Conservation (phyloP, 2,888 invertebrate genomes). For the Dimorphilus gyrociliatus region DNA sequence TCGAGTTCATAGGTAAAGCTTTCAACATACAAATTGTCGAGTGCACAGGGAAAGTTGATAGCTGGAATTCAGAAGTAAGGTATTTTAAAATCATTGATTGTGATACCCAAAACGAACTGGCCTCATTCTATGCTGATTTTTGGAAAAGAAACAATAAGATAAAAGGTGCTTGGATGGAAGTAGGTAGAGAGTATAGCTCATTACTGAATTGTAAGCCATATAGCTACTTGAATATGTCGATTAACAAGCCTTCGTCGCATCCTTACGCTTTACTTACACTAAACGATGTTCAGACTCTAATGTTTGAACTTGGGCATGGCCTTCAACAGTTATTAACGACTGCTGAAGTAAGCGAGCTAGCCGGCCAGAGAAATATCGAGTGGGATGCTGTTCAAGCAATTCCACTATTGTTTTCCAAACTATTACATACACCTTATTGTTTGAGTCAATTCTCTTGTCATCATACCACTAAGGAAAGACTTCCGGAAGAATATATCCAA, state of each 20-base stretch:
- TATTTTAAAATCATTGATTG: slow-evolving; percentile 63
- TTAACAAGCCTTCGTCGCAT: too few relatives aligned
- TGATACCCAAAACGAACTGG: slow-evolving; percentile 44
- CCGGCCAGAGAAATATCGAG: slow-evolving; percentile 71
- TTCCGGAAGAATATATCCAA: slow-evolving; percentile 45
- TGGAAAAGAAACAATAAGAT: slow-evolving; percentile 52
- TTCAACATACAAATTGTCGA: slow-evolving; percentile 50
- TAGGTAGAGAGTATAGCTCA: too few relatives aligned
- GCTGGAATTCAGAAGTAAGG: slow-evolving; percentile 71
- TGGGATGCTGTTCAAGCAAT: slow-evolving; percentile 68
- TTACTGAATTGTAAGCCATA: too few relatives aligned
- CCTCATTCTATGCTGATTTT: slow-evolving; percentile 72
- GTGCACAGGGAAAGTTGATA: slow-evolving; percentile 45
- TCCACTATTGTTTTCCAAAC: background rate
- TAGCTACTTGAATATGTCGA: too few relatives aligned
- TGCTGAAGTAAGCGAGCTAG: slow-evolving; percentile 62
- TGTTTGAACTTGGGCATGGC: slow-evolving; percentile 62
- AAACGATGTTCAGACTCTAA: too few relatives aligned
- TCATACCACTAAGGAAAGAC: slow-evolving; percentile 52
- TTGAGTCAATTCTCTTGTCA: slow-evolving; percentile 54
- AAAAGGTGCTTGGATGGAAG: slow-evolving; percentile 56
- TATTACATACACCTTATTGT: background rate
- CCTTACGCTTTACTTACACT: too few relatives aligned
- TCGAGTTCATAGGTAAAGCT: slow-evolving; percentile 54
- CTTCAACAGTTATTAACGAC: slow-evolving; percentile 69